Evolutionary conservation across 2,888 invertebrate species (phyloP), one percentile per base, ranked within the genome.

Genomic region (Leptarthrus brevirostris): DNA sequence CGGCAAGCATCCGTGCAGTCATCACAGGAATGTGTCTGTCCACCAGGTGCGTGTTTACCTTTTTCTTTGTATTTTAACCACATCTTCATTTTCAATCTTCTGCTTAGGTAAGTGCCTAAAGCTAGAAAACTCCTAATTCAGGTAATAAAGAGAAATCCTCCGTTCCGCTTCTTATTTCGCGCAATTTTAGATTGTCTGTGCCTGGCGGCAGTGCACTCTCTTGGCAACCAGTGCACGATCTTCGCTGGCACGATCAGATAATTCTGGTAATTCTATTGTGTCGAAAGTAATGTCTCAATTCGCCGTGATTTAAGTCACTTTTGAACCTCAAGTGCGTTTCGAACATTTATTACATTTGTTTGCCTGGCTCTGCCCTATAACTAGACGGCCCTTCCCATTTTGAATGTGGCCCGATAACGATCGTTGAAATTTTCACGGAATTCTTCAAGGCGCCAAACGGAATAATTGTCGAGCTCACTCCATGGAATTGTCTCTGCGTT

Each of bases 11-110:
- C 78, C 24, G 76, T 77, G 26, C 77, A 77, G 74, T 74, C 77
- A 74, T 87, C 88, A 64, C 86, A 88, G 14, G 90, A 91, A 85
- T 92, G 92, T 87, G 86, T 87, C 79, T 92, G 92, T 87, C 91
- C 91, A 83, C 87, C 91, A 91, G 92, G 92, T 91, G 83, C 83
- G 86, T 81, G 74, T 64, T 61, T 40, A 40, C 34, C 5, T 40
- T 61, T 16, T 40, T 53, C 18, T 30, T 18, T 6, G 20, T 6
- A 3, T 34, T 30, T 52, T 64, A 20, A 4, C 12, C 20, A 26
- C 47, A 14, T 47, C 26, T 16, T 10, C 5, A 14, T 22, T 20
- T 49, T 47, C 44, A 40, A 34, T 44, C 56, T 44, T 16, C 2
- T 56, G 30, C 16, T 30, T 30, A 30, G 8, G 26, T n/a, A 14